Base-by-base conservation (phyloP, 2,113 vertebrate genomes). In the Saccopteryx bilineata region DNA sequence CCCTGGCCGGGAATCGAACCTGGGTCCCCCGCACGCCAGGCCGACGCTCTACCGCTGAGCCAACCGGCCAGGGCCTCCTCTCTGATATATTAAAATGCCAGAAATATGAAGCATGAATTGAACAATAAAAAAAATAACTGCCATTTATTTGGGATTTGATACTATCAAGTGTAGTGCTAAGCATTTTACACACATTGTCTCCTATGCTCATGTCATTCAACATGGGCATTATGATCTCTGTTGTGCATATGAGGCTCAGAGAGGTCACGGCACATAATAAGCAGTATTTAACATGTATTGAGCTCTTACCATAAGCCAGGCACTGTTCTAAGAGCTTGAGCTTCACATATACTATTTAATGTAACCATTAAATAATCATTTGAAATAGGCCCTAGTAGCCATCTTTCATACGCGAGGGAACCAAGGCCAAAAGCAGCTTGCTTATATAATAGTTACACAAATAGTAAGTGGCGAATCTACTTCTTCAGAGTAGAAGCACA, bases 341-440 rank as follows among this genome's bases (percentile, higher is more conserved):
- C 15, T 63, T 93, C 75, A 69, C 3, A 18, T 48, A 46, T 13
- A 39, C 23, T 75, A 90, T n/a, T 71, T 94, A 89, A 65, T 13
- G 5, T 74, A 89, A 72, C 61, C 61, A 56, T 58, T 92, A 93
- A 76, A 71, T 24, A 80, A 71, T 84, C 72, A 89, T 18, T 79
- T 93, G 39, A 90, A 24, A 76, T 24, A 60, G 56, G 63, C 9
- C 23, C 60, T 65, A 87, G 52, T n/a, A 87, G 17, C 8, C 10
- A 7, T 68, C 56, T 89, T 74, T 79, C 65, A 26, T 21, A 75
- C 33, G 74, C 48, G 28, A 75, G 19, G 54, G 80, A 96, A 91
- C 65, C 54, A 93, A 82, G 52, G 56, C 46, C 78, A 65, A 39
- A 39, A 69, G 13, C 19, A 72, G 18, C 8, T 63, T 21, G 2